phyloP scores from a whole-genome alignment of 2,797 vertebrate species.

The Telmatherina bonti region DNA sequence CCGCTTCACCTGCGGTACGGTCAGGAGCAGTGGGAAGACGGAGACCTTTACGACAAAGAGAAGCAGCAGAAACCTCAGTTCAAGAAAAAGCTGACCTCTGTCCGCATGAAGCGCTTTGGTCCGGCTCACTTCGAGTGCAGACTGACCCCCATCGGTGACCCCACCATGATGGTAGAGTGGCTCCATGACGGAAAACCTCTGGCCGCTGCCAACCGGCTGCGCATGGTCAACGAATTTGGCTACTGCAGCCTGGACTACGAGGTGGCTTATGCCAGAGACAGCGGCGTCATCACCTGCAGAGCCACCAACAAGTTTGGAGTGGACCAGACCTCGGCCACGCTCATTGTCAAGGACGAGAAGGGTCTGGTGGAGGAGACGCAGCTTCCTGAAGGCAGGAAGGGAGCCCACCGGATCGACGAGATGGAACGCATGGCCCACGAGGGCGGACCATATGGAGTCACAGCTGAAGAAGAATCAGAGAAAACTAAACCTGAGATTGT shows the following conservation, averaged over 20 bases:
- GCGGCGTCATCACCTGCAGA: slow-evolving; percentile 96
- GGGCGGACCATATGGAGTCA: slow-evolving; percentile 89
- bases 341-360: slow-evolving; percentile 98
- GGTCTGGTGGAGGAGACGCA: slow-evolving; percentile 96
- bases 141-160: slow-evolving; percentile 96
- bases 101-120: slow-evolving; percentile 93
- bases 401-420: slow-evolving; percentile 91
- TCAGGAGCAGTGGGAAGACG: slow-evolving; percentile 99
- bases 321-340: slow-evolving; percentile 94
- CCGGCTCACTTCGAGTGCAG: slow-evolving; percentile 98
- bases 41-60: slow-evolving; percentile 98
- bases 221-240: slow-evolving; percentile 98
- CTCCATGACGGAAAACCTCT: slow-evolving; percentile 96
- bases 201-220: slow-evolving; percentile 94
- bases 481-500: slow-evolving; percentile 96
- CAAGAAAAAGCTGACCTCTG: slow-evolving; percentile 97
- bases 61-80: slow-evolving; percentile 98
- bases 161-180: slow-evolving; percentile 97
- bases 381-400: slow-evolving; percentile 92
- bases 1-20: slow-evolving; percentile 96
- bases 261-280: slow-evolving; percentile 95
- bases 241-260: slow-evolving; percentile 98
- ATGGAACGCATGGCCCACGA: slow-evolving; percentile 93
- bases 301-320: slow-evolving; percentile 96
- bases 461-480: slow-evolving; percentile 87